Percentiles rank a stretch among this genome's conserved stretches.
Conservation (phyloP, 1,140 invertebrate genomes). For the Heliconius nattereri region DNA sequence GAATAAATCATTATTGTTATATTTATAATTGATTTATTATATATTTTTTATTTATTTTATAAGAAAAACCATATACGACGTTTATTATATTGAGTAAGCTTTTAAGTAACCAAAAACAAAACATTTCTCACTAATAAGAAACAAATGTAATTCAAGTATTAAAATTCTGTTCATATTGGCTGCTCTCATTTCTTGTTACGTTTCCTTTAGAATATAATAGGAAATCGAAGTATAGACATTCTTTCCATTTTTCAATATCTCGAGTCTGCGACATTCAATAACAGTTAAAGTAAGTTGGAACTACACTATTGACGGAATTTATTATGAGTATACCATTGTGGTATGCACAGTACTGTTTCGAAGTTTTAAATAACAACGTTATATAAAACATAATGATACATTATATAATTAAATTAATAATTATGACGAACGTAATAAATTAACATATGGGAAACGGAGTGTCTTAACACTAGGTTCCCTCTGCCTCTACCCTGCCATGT, state of each 20-base stretch:
- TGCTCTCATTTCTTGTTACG: constrained; percentile 8
- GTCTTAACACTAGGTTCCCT: too few relatives aligned
- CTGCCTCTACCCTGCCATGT: too few relatives aligned
- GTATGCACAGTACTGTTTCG: background rate
- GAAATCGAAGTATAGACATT: constrained; percentile 6
- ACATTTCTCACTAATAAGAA: background rate
- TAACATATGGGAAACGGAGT: too few relatives aligned
- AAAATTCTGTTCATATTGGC: constrained; percentile 7
- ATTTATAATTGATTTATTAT: too few relatives aligned
- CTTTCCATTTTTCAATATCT: constrained; percentile 6
- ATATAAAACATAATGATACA: too few relatives aligned
- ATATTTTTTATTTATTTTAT: too few relatives aligned
- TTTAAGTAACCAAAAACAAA: background rate
- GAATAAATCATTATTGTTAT: too few relatives aligned
- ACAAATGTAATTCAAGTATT: background rate
- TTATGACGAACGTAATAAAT: too few relatives aligned
- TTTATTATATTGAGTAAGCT: too few relatives aligned
- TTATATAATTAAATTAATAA: too few relatives aligned
- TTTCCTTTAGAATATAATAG: constrained; percentile 9
- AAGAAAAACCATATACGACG: too few relatives aligned
- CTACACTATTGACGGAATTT: background rate
- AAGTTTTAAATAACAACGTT: too few relatives aligned
- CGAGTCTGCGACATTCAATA: constrained; percentile 6
- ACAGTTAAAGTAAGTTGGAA: constrained; percentile 6
- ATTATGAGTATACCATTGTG: background rate